These are phyloP conservation scores for Calosoma granatense DNA, from an alignment of 1,140 invertebrate genomes.

Conservation along the genomic window DNA sequence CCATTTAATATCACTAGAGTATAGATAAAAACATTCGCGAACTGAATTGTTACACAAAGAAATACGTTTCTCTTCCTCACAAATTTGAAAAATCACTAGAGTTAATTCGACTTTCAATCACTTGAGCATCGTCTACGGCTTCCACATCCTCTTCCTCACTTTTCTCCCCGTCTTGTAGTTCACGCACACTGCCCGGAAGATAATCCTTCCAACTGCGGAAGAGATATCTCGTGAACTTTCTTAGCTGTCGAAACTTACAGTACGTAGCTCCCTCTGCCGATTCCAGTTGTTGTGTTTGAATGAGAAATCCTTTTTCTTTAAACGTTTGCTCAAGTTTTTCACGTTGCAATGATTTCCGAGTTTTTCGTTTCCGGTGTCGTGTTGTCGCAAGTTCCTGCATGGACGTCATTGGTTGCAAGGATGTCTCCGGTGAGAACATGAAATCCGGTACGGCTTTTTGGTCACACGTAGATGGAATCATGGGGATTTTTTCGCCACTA, in stretches of 20 bases:
- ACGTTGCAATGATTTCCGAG: constrained; percentile 68
- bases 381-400: constrained; percentile 22
- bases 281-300: constrained; percentile 85
- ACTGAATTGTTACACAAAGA: no score
- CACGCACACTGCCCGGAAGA: constrained; percentile 62
- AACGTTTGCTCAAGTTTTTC: constrained; percentile 87
- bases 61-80: no score
- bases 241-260: constrained; percentile 82
- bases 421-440: constrained; percentile 35
- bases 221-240: constrained; percentile 85
- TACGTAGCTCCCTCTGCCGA: constrained; percentile 87
- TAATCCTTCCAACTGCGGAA: constrained; percentile 91
- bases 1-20: no score
- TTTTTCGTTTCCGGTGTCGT: constrained; percentile 53
- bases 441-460: constrained; percentile 29
- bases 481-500: constrained; percentile 42
- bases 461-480: constrained; percentile 26
- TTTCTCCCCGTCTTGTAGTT: constrained; percentile 18
- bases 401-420: constrained; percentile 15
- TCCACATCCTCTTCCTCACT: constrained; percentile 12
- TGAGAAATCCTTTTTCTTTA: constrained; percentile 83
- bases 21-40: no score
- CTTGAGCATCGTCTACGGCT: neutral
- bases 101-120: neutral
- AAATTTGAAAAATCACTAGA: neutral